Evolutionary conservation across 2,888 invertebrate species (phyloP), one percentile per base, ranked within the genome.

Genomic region (Nymphalis urticae): DNA sequence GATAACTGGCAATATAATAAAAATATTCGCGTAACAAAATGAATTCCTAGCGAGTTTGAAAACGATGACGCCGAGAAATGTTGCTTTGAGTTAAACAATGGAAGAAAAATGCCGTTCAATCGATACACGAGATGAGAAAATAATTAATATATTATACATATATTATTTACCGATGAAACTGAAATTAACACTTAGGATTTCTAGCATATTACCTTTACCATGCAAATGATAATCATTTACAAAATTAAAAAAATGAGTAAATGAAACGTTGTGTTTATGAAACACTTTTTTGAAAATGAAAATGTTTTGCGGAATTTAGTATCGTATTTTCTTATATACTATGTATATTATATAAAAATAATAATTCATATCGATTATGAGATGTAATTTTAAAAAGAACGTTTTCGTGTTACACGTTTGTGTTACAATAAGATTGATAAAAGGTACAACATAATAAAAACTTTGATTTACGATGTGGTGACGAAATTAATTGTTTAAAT

Each of bases 401-500:
- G 13, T 13, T 42, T 42, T 19, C 61, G 48, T 32, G 48, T 48
- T 42, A 62, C 48, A n/a, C 21, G 50, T 21, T 56, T 36, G 56
- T 24, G 17, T 63, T 61, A 65, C 48, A 59, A 62, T 42, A 59
- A 48, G 10, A 36, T 32, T 3, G 8, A 62, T 59, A 59, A 69
- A 59, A 36, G 56, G 5, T 47, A 64, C 54, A 54, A 64, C 51
- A 27, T 62, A 64, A 64, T 47, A 67, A 66, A 72, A 74, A 74
- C 71, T 75, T 75, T 75, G 73, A 78, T 78, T 75, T 74, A 75
- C 73, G 72, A 77, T 76, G 76, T 78, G 81, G 75, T 74, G 73
- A 76, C 74, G 74, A 79, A 77, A 80, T 79, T 75, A 84, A 83
- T 82, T 84, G 82, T 75, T 21, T 21, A 83, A 85, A 82, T 81